A percentile compares a stretch with the other conserved stretches of the same genome.
Conservation (phyloP, 2,113 vertebrate species). For the Indicator maculatus region DNA sequence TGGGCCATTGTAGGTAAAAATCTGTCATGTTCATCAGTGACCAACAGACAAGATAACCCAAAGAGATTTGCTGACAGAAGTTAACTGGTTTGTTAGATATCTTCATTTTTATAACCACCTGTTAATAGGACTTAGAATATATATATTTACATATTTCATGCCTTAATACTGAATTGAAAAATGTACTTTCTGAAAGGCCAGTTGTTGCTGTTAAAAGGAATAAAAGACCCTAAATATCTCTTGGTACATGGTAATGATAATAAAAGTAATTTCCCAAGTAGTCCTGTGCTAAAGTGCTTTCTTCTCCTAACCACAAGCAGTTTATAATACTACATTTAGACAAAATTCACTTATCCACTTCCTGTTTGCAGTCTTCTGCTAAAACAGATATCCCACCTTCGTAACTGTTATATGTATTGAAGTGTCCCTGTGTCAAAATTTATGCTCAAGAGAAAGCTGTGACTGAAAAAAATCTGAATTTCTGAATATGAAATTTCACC, state of each 20-base stretch:
- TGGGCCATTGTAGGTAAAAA: background rate
- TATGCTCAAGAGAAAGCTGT: background rate
- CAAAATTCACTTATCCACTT: conserved; percentile 35
- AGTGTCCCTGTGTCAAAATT: background rate
- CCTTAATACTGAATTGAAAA: background rate
- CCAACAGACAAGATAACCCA: background rate
- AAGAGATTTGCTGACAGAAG: background rate
- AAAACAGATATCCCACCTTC: background rate
- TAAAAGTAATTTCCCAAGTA: conserved; percentile 51
- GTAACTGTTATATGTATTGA: background rate
- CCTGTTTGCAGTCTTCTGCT: background rate
- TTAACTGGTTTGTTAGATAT: background rate
- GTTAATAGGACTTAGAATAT: background rate
- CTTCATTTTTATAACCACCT: background rate
- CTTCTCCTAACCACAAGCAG: conserved; percentile 23
- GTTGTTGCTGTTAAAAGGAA: conserved; percentile 8
- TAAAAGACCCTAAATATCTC: background rate
- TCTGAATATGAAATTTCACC: background rate
- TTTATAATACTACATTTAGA: conserved; percentile 10
- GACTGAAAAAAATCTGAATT: background rate
- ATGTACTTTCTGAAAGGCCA: background rate
- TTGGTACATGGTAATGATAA: background rate
- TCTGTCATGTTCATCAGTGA: background rate
- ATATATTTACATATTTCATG: background rate
- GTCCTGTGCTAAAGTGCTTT: conserved; percentile 14